Conservation (phyloP, 2,888 invertebrate species). For the Leptodirus hochenwartii region DNA sequence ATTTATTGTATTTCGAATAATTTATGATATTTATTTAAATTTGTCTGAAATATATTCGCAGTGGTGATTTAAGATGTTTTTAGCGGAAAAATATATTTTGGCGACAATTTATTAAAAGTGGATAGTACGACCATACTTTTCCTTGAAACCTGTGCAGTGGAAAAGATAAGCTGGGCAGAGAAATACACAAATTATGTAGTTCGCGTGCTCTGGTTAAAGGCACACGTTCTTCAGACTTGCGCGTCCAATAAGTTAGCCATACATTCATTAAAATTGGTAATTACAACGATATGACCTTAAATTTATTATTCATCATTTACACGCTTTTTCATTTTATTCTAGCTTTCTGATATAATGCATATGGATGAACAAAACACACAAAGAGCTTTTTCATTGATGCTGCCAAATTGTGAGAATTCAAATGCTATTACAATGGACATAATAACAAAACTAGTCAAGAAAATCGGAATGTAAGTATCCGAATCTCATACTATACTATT, state of each 20-base stretch:
- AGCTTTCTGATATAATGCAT: slow-evolving; percentile 16
- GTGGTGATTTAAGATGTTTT: slow-evolving; percentile 26
- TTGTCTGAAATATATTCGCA: slow-evolving; percentile 6
- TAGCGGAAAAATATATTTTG: slow-evolving; percentile 28
- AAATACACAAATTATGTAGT: slow-evolving; percentile 28
- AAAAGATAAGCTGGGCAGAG: too few species aligned
- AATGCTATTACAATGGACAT: slow-evolving; percentile 29
- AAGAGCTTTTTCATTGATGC: slow-evolving; percentile 22
- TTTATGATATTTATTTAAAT: slow-evolving; percentile 1
- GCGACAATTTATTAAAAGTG: too few species aligned
- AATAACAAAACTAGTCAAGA: slow-evolving; percentile 28
- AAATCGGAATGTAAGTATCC: slow-evolving; percentile 29
- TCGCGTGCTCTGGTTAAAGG: slow-evolving; percentile 35
- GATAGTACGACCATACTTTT: slow-evolving; percentile 26
- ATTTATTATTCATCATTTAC: too few species aligned
- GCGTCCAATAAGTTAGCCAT: slow-evolving; percentile 32
- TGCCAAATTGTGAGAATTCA: slow-evolving; percentile 36
- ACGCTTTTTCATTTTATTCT: slow-evolving; percentile 16
- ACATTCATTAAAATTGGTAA: slow-evolving; percentile 29
- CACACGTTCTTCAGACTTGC: slow-evolving; percentile 33
- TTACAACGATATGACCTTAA: too few species aligned
- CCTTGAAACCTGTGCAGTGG: too few species aligned
- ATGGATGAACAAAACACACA: slow-evolving; percentile 16
- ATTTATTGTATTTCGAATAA: too few species aligned
- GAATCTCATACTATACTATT: too few species aligned